phyloP scores from a whole-genome alignment of 2,797 vertebrate genomes.

The Aselliscus stoliczkanus region DNA sequence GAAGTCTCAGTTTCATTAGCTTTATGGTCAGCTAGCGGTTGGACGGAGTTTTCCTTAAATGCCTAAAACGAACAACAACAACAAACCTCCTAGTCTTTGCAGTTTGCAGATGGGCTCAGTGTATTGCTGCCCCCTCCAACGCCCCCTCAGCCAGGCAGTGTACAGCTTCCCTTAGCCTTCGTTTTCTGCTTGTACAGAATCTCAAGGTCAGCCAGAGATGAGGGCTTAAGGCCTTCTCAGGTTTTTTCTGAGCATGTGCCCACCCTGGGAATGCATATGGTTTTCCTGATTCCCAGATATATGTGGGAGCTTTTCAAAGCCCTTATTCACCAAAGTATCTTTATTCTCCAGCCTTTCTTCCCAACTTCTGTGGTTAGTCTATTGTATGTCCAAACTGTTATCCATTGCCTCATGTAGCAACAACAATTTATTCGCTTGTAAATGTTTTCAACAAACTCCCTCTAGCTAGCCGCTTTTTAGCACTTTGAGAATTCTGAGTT shows the following conservation, averaged over 20 bases:
- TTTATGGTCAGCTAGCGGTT: background rate
- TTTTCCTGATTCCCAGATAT: background rate
- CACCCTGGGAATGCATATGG: background rate
- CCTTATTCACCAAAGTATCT: background rate
- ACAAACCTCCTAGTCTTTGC: background rate
- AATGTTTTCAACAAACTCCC: constrained; percentile 1
- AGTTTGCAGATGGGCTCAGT: background rate
- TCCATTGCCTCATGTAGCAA: background rate
- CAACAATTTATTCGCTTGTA: background rate
- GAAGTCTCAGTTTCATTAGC: background rate
- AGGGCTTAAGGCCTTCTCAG: background rate
- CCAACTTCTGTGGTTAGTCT: background rate
- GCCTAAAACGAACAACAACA: background rate
- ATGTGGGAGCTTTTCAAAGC: background rate
- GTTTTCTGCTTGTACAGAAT: background rate
- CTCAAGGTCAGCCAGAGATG: background rate
- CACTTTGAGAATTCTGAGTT: background rate
- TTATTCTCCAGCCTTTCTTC: background rate
- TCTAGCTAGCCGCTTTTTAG: background rate
- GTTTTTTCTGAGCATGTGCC: background rate
- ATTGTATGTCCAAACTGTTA: background rate
- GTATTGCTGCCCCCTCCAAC: background rate
- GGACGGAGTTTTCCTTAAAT: background rate
- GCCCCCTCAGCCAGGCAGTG: background rate
- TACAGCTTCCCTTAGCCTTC: background rate